Evolutionary conservation across 2,797 vertebrate genomes (phyloP).

Genomic region (Phoeniculus purpureus): DNA sequence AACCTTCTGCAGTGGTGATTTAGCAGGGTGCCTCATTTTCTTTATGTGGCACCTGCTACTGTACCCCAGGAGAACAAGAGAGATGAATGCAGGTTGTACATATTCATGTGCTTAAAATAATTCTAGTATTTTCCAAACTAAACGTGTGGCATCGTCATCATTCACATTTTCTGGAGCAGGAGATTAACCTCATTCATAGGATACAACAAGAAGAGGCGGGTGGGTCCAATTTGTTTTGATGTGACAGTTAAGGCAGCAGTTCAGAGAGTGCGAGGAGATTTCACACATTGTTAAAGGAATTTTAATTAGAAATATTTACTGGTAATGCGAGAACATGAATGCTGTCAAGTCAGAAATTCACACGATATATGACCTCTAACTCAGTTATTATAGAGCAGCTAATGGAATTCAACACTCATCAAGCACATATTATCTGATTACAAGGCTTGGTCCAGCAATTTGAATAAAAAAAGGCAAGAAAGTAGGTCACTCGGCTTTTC

Average conservation of each 20-base stretch:
- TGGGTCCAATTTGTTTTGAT: constrained; percentile 14
- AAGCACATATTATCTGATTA: constrained; percentile 71
- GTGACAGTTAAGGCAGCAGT: constrained; percentile 29
- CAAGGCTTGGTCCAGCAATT: constrained; percentile 65
- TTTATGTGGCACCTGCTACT: neutral
- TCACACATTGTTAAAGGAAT: constrained; percentile 57
- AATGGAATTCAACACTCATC: constrained; percentile 74
- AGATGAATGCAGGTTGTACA: neutral
- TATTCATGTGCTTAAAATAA: neutral
- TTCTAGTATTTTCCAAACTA: neutral
- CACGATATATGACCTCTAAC: constrained; percentile 72
- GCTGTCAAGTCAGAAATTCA: constrained; percentile 66
- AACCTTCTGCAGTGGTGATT: neutral
- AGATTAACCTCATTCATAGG: constrained; percentile 21
- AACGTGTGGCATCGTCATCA: neutral
- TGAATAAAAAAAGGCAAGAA: constrained; percentile 68
- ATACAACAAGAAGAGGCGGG: neutral
- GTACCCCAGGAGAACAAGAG: neutral
- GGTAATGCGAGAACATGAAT: constrained; percentile 58
- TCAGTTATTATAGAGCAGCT: constrained; percentile 72
- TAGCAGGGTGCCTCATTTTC: neutral
- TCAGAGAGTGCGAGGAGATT: constrained; percentile 25
- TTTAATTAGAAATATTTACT: constrained; percentile 75
- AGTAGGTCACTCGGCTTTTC: constrained; percentile 61
- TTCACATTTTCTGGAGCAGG: neutral